A percentile compares a stretch with the other conserved stretches of the same genome.
Conservation (phyloP, 2,797 vertebrate genomes). For the Balearica regulorum region DNA sequence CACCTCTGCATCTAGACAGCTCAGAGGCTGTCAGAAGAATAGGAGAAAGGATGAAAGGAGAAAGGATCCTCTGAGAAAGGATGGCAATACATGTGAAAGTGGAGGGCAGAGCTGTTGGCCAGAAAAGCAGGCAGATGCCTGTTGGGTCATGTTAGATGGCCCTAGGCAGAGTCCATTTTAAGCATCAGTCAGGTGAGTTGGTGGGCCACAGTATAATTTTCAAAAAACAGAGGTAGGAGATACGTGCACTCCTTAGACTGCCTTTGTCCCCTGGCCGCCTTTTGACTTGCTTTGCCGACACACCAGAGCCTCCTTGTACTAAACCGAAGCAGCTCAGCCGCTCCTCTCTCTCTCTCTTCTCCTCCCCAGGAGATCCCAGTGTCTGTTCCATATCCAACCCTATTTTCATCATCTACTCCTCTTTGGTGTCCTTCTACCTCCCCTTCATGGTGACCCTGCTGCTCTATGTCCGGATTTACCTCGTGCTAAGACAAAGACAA, state of each 20-base stretch:
- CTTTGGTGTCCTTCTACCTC: conserved; percentile 93
- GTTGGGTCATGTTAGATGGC: not conserved
- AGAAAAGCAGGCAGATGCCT: not conserved
- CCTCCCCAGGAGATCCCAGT: conserved; percentile 81
- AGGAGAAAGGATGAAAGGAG: not conserved
- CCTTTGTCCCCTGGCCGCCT: not conserved
- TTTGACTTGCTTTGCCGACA: not conserved
- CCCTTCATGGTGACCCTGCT: conserved; percentile 91
- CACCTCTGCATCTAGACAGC: not conserved
- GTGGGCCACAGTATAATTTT: not conserved
- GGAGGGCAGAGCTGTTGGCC: not conserved
- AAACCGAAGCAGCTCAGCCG: not conserved
- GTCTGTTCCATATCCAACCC: conserved; percentile 96
- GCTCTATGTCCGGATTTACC: conserved; percentile 91
- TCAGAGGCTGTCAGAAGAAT: not conserved
- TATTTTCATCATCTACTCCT: conserved; percentile 93
- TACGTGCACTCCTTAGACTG: not conserved
- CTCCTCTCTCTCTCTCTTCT: conserved; percentile 6
- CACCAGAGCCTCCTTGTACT: not conserved
- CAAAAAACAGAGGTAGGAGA: not conserved
- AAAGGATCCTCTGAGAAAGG: not conserved
- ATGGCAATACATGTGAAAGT: not conserved
- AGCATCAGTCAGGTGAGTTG: not conserved
- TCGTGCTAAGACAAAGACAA: conserved; percentile 87
- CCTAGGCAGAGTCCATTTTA: not conserved